Evolutionary conservation across 1,140 invertebrate species (phyloP).

Genomic region (Yoshiicerus persimilis): DNA sequence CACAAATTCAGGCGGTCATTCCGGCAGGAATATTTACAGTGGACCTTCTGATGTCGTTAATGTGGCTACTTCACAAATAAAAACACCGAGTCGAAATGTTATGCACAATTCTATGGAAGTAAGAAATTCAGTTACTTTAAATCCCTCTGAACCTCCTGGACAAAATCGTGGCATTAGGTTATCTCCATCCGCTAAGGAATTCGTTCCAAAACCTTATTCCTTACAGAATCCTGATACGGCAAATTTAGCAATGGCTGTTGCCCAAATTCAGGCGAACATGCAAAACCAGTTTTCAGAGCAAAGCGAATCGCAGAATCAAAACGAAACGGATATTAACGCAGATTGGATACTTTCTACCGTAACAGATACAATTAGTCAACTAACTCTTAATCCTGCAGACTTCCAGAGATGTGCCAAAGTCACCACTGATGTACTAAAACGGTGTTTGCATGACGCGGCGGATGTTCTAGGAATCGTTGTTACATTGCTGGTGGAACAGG

Average conservation of each 20-base stretch:
- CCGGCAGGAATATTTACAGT: background rate
- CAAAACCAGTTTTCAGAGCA: background rate
- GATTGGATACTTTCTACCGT: constrained; percentile 30
- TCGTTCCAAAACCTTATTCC: constrained; percentile 26
- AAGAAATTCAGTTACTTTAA: background rate
- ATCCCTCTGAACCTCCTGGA: background rate
- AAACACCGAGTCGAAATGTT: background rate
- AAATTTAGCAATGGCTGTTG: constrained; percentile 26
- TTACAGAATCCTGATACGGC: background rate
- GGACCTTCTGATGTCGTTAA: background rate
- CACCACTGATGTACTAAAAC: constrained; percentile 30
- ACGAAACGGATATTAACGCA: background rate
- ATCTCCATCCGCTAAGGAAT: constrained; percentile 37
- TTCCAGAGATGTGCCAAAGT: constrained; percentile 25
- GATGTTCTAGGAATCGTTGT: constrained; percentile 44
- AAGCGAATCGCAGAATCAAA: background rate
- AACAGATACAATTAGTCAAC: constrained; percentile 38
- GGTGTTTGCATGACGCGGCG: constrained; percentile 32
- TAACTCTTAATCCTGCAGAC: constrained; percentile 34
- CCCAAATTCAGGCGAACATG: constrained; percentile 5
- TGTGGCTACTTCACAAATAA: background rate
- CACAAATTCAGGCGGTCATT: background rate
- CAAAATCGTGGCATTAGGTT: background rate
- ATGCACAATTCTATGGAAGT: background rate
- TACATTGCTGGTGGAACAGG: constrained; percentile 43